Evolutionary conservation across 2,888 invertebrate genomes (phyloP).

Genomic region (Caenorhabditis parvicauda): DNA sequence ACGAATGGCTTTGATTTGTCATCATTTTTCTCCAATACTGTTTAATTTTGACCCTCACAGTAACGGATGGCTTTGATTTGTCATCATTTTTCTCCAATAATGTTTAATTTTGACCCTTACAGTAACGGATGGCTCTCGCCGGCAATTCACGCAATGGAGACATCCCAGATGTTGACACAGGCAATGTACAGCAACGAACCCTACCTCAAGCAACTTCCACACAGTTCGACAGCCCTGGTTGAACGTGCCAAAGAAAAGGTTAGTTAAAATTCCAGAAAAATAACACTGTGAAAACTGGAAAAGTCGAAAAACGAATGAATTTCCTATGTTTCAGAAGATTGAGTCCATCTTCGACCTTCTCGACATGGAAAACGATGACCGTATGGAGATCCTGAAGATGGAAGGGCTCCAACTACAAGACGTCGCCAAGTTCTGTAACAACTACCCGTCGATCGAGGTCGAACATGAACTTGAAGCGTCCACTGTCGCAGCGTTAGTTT

Average conservation of each 20-base stretch:
- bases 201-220: conserved; percentile 91
- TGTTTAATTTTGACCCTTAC: conserved; percentile 21
- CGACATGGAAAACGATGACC: conserved; percentile 79
- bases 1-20: not conserved
- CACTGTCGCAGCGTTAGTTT: conserved; percentile 66
- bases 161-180: conserved; percentile 99
- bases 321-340: conserved; percentile 66
- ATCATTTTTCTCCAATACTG: too few relatives aligned
- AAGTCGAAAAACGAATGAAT: not conserved
- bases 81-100: too few relatives aligned
- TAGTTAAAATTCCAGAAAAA: not conserved
- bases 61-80: conserved; percentile 75
- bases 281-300: not conserved
- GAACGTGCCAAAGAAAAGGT: conserved; percentile 87
- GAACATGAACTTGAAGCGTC: conserved; percentile 85
- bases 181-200: conserved; percentile 99
- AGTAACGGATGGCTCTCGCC: conserved; percentile 97
- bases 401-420: conserved; percentile 88
- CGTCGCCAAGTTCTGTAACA: conserved; percentile 95
- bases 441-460: conserved; percentile 96
- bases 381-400: conserved; percentile 73
- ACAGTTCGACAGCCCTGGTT: conserved; percentile 84
- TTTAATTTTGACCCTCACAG: not conserved
- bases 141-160: conserved; percentile 97
- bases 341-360: conserved; percentile 93